Base-by-base conservation (phyloP, 1,140 invertebrate species). In the Calephelis virginiensis region DNA sequence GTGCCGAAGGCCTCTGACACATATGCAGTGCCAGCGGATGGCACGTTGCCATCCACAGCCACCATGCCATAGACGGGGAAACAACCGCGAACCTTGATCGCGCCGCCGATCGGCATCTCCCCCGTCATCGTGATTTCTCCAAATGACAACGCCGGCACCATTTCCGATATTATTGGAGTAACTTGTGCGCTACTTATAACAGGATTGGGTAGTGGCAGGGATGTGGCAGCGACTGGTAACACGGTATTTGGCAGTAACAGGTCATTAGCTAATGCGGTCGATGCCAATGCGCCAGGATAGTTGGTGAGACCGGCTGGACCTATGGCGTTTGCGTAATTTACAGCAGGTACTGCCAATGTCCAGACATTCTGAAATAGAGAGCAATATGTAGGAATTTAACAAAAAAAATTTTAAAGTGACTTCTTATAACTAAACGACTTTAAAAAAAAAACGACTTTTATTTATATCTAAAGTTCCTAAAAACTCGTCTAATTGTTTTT, bases 11-110 rank as follows among this genome's bases (percentile, higher is more conserved):
- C 68, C 38, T 66, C 74, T 8, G 64, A 74, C 28, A 70, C 83
- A 47, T 80, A 65, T 0, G 84, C 87, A 0, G 74, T 81, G 8
- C 87, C 87, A 59, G 70, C 66, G 0, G 87, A 85, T 12, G 85
- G 84, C 12, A 90, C 70, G 1, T 65, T 71, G 0, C 87, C 87
- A 70, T 90, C 84, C 0, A 90, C 76, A 0, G 71, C 74, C 0
- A 90, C 77, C 45, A 76, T 82, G 6, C 87, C 87, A 56, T 86
- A 88, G 0, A 90, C 82, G 0, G 87, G 87, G 76, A 90, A 86
- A n/a, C 82, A 80, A 1, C 87, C 87, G 8, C 78, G 80, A 1
- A 90, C 80, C 66, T 81, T 85, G 1, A 90, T 88, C 5, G 76
- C 82, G 8, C 87, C 87, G 60, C 78, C 82, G 0, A 90, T 78